Conservation (phyloP, 2,888 invertebrate species). For the Chrysolina americana region DNA sequence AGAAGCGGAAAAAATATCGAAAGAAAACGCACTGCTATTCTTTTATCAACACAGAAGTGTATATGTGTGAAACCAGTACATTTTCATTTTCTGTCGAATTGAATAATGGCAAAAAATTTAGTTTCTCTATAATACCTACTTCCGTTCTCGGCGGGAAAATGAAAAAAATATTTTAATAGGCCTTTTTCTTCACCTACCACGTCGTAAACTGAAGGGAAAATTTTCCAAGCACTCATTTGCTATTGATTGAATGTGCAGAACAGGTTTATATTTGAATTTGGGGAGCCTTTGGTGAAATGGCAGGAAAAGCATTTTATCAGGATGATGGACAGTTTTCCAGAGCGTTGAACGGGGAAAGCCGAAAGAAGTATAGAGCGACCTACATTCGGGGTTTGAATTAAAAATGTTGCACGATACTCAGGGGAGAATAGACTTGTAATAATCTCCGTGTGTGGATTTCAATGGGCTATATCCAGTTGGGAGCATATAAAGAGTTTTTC, state of each 20-base stretch:
- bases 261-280: constrained; percentile 41
- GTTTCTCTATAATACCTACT: background rate
- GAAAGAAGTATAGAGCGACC: constrained; percentile 37
- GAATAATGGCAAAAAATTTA: too few relatives aligned
- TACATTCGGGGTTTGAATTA: constrained; percentile 38
- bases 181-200: constrained; percentile 21
- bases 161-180: constrained; percentile 13
- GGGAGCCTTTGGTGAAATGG: constrained; percentile 32
- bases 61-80: too few relatives aligned
- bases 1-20: too few relatives aligned
- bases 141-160: background rate
- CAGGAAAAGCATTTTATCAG: constrained; percentile 36
- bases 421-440: background rate
- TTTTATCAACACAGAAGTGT: too few relatives aligned
- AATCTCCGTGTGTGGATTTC: background rate
- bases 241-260: constrained; percentile 43
- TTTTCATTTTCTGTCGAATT: too few relatives aligned
- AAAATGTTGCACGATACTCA: constrained; percentile 31
- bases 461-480: background rate
- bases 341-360: constrained; percentile 21
- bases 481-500: background rate
- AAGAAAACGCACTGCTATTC: too few relatives aligned
- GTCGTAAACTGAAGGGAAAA: constrained; percentile 20
- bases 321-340: constrained; percentile 35
- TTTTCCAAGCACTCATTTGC: constrained; percentile 42